phyloP scores from a whole-genome alignment of 1,140 invertebrate genomes.

The Ceratosolen solmsi region DNA sequence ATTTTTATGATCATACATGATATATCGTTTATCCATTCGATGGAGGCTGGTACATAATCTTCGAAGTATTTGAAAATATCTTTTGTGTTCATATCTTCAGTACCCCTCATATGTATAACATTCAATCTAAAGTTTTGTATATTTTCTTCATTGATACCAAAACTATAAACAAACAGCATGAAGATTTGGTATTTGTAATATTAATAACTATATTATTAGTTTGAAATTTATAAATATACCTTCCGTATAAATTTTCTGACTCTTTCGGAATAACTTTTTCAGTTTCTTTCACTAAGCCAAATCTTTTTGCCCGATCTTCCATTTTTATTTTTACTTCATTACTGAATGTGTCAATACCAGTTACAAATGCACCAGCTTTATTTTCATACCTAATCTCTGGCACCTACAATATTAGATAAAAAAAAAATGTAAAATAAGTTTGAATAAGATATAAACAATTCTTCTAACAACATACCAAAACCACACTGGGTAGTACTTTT shows the following conservation, averaged over 20 bases:
- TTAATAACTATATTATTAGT: constrained; percentile 1
- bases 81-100: constrained; percentile 82
- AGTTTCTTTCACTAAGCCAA: constrained; percentile 76
- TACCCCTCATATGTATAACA: constrained; percentile 83
- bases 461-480: constrained; percentile 13
- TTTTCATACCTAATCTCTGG: constrained; percentile 64
- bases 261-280: constrained; percentile 74
- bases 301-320: constrained; percentile 80
- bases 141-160: constrained; percentile 76
- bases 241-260: constrained; percentile 78
- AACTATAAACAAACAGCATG: constrained; percentile 67
- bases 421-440: neutral
- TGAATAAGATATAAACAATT: neutral
- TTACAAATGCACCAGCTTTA: constrained; percentile 73
- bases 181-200: constrained; percentile 19
- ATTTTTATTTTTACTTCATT: constrained; percentile 79
- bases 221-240: constrained; percentile 57
- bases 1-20: constrained; percentile 81
- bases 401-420: constrained; percentile 33
- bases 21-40: constrained; percentile 87
- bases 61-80: constrained; percentile 87
- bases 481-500: constrained; percentile 7
- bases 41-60: constrained; percentile 80
- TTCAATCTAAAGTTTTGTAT: constrained; percentile 79
- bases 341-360: constrained; percentile 77